Percentiles rank a stretch among this genome's conserved stretches.
phyloP scores from a whole-genome alignment of 1,140 invertebrate species.

The Manduca sexta region DNA sequence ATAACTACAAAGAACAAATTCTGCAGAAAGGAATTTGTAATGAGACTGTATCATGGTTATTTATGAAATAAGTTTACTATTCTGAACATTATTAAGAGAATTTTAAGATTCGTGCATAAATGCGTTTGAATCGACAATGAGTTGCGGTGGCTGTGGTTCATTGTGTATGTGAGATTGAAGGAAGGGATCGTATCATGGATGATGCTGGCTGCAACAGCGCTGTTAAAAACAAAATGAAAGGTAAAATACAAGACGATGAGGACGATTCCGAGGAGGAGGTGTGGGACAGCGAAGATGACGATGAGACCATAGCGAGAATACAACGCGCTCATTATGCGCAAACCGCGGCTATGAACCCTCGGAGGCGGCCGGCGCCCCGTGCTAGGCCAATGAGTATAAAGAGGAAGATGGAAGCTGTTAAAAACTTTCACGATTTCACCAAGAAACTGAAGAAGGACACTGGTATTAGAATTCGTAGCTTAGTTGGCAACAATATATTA shows the following conservation, averaged over 20 bases:
- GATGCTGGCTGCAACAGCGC: constrained; percentile 45
- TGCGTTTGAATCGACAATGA: constrained; percentile 4
- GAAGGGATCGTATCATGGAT: constrained; percentile 39
- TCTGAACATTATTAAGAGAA: no score
- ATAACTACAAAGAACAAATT: constrained; percentile 45
- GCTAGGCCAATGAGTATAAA: constrained; percentile 59
- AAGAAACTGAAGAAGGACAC: constrained; percentile 72
- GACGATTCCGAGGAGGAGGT: constrained; percentile 57
- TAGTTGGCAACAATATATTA: constrained; percentile 68
- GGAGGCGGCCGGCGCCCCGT: constrained; percentile 39
- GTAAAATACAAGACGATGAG: constrained; percentile 26
- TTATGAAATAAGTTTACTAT: constrained; percentile 12
- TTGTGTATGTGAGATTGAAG: neutral
- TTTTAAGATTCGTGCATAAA: neutral
- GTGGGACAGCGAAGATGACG: constrained; percentile 61
- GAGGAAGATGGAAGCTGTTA: constrained; percentile 68
- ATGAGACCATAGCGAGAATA: constrained; percentile 63
- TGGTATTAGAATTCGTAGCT: constrained; percentile 66
- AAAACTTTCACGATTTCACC: constrained; percentile 68
- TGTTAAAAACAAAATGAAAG: constrained; percentile 46
- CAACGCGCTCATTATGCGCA: constrained; percentile 62
- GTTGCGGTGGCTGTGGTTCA: constrained; percentile 8
- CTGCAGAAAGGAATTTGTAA: constrained; percentile 30
- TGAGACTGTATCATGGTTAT: constrained; percentile 9
- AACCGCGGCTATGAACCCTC: constrained; percentile 55